These are phyloP conservation scores for Tuberolachnus salignus DNA, from an alignment of 2,888 invertebrate genomes.

Conservation along the genomic window DNA sequence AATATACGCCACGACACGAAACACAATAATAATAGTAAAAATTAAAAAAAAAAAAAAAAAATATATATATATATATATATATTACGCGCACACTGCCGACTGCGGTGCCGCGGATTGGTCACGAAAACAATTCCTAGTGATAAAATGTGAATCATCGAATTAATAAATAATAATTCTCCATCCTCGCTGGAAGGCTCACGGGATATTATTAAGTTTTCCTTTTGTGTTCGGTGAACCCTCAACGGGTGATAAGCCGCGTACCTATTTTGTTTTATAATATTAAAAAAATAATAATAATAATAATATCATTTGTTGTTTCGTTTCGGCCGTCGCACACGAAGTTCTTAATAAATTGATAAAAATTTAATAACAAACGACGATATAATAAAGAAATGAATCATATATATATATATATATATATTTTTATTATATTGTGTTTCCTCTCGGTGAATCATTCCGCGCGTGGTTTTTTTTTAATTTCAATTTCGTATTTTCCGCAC, in stretches of 20 bases:
- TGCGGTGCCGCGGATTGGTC: slow-evolving; percentile 25
- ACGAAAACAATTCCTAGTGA: slow-evolving; percentile 46
- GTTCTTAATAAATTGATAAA: slow-evolving; percentile 51
- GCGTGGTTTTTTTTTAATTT: slow-evolving; percentile 21
- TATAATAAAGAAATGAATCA: slow-evolving; percentile 48
- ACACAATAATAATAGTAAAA: slow-evolving; percentile 1
- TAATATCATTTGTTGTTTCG: slow-evolving; percentile 36
- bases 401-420: too few relatives aligned
- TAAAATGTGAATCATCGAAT: slow-evolving; percentile 53
- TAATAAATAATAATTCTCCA: slow-evolving; percentile 16
- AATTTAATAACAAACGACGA: slow-evolving; percentile 34
- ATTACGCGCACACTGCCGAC: slow-evolving; percentile 8
- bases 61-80: slow-evolving; percentile 6
- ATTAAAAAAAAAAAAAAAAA: slow-evolving; percentile 39
- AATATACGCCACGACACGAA: too few relatives aligned
- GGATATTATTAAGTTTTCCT: slow-evolving; percentile 19
- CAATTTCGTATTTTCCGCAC: background rate
- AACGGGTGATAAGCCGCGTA: slow-evolving; percentile 54
- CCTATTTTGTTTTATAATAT: slow-evolving; percentile 35
- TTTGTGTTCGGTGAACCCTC: slow-evolving; percentile 52
- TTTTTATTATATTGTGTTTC: too few relatives aligned
- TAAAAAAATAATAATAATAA: too few relatives aligned
- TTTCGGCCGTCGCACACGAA: slow-evolving; percentile 54
- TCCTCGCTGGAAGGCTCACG: slow-evolving; percentile 44
- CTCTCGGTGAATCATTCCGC: slow-evolving; percentile 40